Conservation (phyloP, 2,797 vertebrate species). For the Neomorphus geoffroyi region DNA sequence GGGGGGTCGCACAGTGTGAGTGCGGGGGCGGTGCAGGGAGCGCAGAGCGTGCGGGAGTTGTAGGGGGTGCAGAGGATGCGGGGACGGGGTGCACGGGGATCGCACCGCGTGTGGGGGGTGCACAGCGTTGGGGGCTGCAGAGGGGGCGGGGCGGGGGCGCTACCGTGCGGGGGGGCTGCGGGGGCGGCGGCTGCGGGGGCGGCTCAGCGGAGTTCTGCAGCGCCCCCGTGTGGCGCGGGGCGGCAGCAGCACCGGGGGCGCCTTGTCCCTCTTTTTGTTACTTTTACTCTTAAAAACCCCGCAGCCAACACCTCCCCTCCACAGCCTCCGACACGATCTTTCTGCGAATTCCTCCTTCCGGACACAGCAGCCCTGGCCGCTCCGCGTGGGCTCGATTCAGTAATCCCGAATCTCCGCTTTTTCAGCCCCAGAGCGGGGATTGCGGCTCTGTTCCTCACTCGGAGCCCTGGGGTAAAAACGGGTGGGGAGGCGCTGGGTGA, state of each 20-base stretch:
- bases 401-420: neutral
- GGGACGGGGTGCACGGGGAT: too few relatives aligned
- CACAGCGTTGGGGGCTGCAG: neutral
- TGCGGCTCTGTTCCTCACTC: neutral
- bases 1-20: too few relatives aligned
- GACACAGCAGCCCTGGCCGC: accelerated
- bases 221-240: conserved; percentile 71
- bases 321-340: accelerated
- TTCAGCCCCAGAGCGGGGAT: neutral
- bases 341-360: neutral
- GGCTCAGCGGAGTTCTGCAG: conserved; percentile 66
- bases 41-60: too few relatives aligned
- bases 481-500: accelerated
- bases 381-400: accelerated
- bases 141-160: too few relatives aligned
- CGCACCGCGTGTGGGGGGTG: too few relatives aligned
- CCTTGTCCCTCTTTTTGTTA: too few relatives aligned
- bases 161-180: too few relatives aligned
- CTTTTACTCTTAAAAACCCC: too few relatives aligned
- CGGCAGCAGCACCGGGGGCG: too few relatives aligned
- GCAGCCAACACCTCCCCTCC: neutral
- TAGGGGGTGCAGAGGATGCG: too few relatives aligned
- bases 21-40: too few relatives aligned
- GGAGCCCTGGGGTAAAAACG: neutral
- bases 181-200: too few relatives aligned